Evolutionary conservation across 2,113 vertebrate genomes (phyloP).

Genomic region (Oreotrochilus melanogaster): DNA sequence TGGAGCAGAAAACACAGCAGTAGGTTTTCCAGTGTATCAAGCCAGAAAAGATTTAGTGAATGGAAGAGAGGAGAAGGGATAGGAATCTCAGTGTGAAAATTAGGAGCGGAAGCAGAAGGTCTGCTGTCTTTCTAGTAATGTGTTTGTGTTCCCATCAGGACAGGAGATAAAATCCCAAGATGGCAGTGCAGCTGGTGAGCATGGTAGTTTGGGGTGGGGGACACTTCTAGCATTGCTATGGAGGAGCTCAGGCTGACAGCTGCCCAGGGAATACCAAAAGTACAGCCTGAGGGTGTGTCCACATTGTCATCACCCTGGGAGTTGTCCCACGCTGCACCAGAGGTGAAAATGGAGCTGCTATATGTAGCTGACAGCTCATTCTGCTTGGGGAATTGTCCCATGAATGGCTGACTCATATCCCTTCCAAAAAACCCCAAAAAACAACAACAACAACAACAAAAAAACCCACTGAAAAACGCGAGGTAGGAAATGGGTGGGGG

Average conservation of each 20-base stretch:
- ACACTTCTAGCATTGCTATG: background rate
- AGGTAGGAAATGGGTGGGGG: background rate
- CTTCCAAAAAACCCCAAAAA: background rate
- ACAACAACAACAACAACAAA: no score
- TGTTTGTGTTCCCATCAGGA: background rate
- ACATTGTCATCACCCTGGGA: background rate
- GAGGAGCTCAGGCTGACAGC: background rate
- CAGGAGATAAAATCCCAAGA: background rate
- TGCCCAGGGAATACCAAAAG: background rate
- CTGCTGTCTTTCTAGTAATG: background rate
- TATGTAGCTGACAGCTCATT: slow-evolving; percentile 4
- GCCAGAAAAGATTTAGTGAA: background rate
- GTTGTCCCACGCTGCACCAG: background rate
- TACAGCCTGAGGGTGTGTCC: background rate
- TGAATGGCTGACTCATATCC: background rate
- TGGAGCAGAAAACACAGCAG: background rate
- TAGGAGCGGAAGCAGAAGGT: background rate
- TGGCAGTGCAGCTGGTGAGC: background rate
- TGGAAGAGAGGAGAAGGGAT: background rate
- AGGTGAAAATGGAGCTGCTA: background rate
- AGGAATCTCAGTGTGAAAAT: background rate
- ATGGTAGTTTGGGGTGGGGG: background rate
- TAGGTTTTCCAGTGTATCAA: background rate
- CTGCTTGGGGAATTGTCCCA: background rate
- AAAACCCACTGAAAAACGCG: background rate